Conservation (phyloP, 2,888 invertebrate genomes). For the Dryobotodes eremita region DNA sequence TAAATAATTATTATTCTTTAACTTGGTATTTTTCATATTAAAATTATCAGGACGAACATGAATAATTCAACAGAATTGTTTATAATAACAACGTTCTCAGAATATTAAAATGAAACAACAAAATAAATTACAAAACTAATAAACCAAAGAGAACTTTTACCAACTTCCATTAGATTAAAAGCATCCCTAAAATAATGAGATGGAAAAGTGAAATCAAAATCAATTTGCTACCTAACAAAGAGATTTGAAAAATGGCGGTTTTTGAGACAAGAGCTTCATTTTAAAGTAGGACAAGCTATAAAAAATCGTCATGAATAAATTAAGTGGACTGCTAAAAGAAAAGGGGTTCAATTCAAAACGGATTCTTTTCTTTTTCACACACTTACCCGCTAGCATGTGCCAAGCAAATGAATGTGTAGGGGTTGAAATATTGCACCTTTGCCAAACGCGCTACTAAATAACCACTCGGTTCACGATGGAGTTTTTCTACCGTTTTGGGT, state of each 20-base stretch:
- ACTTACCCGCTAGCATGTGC: constrained; percentile 71
- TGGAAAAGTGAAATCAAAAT: constrained; percentile 47
- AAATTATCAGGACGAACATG: constrained; percentile 22
- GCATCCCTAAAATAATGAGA: constrained; percentile 38
- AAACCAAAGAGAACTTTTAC: constrained; percentile 35
- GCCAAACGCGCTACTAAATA: constrained; percentile 59
- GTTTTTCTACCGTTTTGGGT: constrained; percentile 25
- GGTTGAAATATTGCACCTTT: constrained; percentile 67
- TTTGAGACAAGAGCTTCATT: constrained; percentile 50
- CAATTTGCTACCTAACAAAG: constrained; percentile 32
- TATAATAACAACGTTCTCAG: constrained; percentile 21
- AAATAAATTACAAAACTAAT: constrained; percentile 49
- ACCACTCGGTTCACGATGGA: constrained; percentile 46
- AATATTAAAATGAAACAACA: constrained; percentile 44
- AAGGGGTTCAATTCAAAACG: constrained; percentile 65
- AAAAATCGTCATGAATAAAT: constrained; percentile 77
- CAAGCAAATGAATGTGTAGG: constrained; percentile 64
- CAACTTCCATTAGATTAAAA: constrained; percentile 56
- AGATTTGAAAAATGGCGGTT: constrained; percentile 37
- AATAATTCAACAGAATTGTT: constrained; percentile 41
- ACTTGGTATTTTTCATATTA: neutral
- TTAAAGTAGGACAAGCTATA: constrained; percentile 61
- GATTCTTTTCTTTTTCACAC: constrained; percentile 69
- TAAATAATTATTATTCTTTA: constrained; percentile 9
- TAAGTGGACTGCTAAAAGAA: constrained; percentile 56